Conservation (phyloP, 1,140 invertebrate genomes). For the Dendroctonus ponderosae region DNA sequence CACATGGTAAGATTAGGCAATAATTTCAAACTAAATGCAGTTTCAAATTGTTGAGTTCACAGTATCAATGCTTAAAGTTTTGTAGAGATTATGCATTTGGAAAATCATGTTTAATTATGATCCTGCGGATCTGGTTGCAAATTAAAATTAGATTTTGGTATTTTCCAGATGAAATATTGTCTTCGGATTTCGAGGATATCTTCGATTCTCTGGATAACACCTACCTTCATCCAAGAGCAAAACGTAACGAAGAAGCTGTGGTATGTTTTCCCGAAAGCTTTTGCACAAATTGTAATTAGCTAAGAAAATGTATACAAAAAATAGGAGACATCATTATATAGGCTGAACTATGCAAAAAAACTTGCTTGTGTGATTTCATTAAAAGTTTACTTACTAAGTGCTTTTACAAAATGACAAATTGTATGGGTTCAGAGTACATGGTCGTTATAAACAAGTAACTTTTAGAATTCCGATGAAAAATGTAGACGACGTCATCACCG, state of each 20-base stretch:
- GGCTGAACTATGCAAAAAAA: no score
- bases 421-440: no score
- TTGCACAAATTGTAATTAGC: background rate
- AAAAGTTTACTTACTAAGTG: no score
- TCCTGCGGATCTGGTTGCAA: background rate
- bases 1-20: background rate
- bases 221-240: slow-evolving; percentile 7
- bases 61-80: background rate
- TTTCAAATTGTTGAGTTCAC: background rate
- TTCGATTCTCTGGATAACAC: slow-evolving; percentile 11
- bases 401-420: no score
- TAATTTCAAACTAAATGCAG: background rate
- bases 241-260: slow-evolving; percentile 39
- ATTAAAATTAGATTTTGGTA: background rate
- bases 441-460: background rate
- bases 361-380: no score
- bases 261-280: background rate
- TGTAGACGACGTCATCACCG: slow-evolving; percentile 31
- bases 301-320: slow-evolving; percentile 8
- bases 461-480: slow-evolving; percentile 31
- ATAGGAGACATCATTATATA: background rate
- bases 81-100: background rate
- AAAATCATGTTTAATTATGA: background rate
- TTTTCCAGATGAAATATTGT: slow-evolving; percentile 31
- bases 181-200: slow-evolving; percentile 22